phyloP scores from a whole-genome alignment of 2,888 invertebrate genomes.

The Shargacucullia verbasci region DNA sequence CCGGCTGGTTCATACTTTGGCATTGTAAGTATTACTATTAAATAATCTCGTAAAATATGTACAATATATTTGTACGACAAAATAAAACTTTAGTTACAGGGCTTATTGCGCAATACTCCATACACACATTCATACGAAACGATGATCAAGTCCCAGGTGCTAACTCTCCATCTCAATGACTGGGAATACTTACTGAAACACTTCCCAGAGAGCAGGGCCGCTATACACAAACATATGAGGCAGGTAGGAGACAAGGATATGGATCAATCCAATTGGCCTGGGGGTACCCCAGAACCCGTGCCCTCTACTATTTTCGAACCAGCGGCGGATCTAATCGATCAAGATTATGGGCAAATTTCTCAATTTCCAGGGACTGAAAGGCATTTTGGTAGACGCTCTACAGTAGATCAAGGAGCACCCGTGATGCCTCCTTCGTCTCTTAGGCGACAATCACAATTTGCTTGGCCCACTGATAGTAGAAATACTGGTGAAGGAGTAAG shows the following conservation, averaged over 20 bases:
- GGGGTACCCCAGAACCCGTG: conserved; percentile 6
- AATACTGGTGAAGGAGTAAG: too few relatives aligned
- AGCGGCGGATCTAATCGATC: conserved; percentile 1
- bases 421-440: neutral
- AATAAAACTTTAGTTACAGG: conserved; percentile 69
- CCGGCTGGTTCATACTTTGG: conserved; percentile 72
- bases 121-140: conserved; percentile 73
- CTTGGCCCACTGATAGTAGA: neutral
- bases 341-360: neutral
- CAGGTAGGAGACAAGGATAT: conserved; percentile 17
- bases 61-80: neutral
- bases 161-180: conserved; percentile 70
- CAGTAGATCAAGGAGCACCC: neutral
- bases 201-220: conserved; percentile 70
- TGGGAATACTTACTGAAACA: conserved; percentile 76
- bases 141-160: conserved; percentile 69
- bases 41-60: neutral
- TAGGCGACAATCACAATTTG: neutral
- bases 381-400: neutral
- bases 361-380: neutral
- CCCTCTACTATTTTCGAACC: neutral
- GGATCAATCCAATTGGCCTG: conserved; percentile 38
- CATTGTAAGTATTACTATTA: conserved; percentile 59
- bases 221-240: conserved; percentile 63
- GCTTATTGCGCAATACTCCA: conserved; percentile 67